These are phyloP conservation scores for Darevskia nairensis DNA, from an alignment of 2,797 vertebrate genomes.

Conservation along the genomic window DNA sequence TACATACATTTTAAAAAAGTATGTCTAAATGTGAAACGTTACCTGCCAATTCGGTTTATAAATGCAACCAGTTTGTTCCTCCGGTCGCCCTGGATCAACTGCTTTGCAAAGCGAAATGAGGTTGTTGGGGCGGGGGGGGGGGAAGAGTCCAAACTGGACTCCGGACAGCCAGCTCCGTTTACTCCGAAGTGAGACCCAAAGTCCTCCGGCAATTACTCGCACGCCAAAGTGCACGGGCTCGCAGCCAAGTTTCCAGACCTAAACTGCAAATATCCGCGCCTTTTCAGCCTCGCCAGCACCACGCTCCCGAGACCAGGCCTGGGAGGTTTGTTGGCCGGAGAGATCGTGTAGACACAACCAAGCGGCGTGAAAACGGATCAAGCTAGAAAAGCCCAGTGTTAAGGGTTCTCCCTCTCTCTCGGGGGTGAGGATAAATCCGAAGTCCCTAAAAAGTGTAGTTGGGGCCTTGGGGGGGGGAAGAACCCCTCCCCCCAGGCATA, in stretches of 20 bases:
- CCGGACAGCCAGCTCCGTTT: neutral
- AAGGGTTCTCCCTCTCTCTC: slow-evolving; percentile 16
- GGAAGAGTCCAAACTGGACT: neutral
- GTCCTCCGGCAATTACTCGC: neutral
- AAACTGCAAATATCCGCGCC: neutral
- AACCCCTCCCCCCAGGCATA: no score
- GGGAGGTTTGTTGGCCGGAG: slow-evolving; percentile 31
- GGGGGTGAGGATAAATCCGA: no score
- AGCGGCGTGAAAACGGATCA: slow-evolving; percentile 43
- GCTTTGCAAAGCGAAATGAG: neutral
- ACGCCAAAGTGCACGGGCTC: neutral
- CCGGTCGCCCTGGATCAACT: neutral
- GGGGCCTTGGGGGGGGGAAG: slow-evolving; percentile 23
- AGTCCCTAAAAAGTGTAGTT: no score
- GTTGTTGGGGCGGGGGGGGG: neutral
- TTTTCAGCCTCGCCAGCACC: no score
- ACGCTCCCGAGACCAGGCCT: neutral
- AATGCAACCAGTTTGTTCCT: neutral
- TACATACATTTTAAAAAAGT: neutral
- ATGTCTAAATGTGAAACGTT: neutral
- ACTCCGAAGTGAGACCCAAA: neutral
- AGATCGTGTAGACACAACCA: neutral
- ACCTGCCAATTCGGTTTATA: neutral
- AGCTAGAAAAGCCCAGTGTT: slow-evolving; percentile 61
- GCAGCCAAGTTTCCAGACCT: no score